These are phyloP conservation scores for Phenganax stokvisi DNA, from an alignment of 92 coral and sea anemone species.

Conservation along the genomic window DNA sequence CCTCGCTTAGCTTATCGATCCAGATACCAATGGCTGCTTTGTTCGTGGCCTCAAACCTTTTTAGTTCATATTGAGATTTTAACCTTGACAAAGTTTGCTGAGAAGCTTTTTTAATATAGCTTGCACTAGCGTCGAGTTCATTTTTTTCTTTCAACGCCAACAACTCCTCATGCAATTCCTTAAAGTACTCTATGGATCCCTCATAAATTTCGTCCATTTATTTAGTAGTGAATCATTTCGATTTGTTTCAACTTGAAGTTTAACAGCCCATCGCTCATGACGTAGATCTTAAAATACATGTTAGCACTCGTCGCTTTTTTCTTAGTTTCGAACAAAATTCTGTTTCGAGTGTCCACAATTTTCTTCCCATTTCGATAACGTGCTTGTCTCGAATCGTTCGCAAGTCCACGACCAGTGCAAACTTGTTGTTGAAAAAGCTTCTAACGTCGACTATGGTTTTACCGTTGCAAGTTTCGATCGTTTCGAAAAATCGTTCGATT, in stretches of 20 bases:
- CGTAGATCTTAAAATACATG: constrained; percentile 22
- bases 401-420: constrained; percentile 33
- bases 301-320: constrained; percentile 10
- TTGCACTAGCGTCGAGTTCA: no score
- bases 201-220: background rate
- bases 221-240: constrained; percentile 28
- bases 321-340: constrained; percentile 28
- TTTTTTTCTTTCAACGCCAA: no score
- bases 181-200: no score
- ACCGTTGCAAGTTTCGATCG: background rate
- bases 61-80: no score
- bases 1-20: no score
- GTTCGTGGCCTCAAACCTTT: no score
- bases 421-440: constrained; percentile 25
- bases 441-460: background rate
- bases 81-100: no score
- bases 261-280: constrained; percentile 22
- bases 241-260: constrained; percentile 22
- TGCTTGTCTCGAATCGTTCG: background rate
- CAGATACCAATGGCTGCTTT: no score
- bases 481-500: constrained; percentile 14
- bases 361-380: background rate
- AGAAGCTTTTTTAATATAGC: no score
- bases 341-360: constrained; percentile 18
- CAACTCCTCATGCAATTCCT: no score